Evolutionary conservation across 2,113 vertebrate genomes (phyloP).

Genomic region (Alosa alosa): DNA sequence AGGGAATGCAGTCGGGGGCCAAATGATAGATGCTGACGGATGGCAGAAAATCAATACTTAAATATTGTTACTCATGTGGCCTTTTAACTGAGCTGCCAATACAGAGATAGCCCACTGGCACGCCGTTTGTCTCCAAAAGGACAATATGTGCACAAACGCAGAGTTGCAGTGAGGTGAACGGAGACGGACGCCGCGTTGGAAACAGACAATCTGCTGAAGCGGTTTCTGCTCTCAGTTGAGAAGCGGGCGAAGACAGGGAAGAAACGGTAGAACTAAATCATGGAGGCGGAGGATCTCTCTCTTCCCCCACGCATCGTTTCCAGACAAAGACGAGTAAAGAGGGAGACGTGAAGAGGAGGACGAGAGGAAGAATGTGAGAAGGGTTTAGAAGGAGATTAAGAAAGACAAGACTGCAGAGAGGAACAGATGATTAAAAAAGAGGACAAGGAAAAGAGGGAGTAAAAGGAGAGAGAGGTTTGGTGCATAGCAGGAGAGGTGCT

Average conservation of each 20-base stretch:
- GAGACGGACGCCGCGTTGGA: neutral
- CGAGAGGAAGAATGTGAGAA: neutral
- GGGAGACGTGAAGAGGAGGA: neutral
- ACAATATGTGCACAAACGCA: neutral
- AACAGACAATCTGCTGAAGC: neutral
- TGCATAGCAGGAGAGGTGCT: neutral
- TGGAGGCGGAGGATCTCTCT: neutral
- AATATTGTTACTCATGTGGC: neutral
- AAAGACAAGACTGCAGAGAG: neutral
- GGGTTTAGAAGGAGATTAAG: neutral
- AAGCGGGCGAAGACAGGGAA: neutral
- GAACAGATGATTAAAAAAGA: neutral
- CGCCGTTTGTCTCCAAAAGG: neutral
- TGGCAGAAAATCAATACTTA: neutral
- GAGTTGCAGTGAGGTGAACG: neutral
- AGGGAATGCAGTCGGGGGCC: neutral
- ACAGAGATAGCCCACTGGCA: neutral
- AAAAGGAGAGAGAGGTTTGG: neutral
- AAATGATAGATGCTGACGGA: neutral
- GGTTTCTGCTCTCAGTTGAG: neutral
- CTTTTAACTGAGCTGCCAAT: neutral
- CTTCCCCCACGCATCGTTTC: neutral
- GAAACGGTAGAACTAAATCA: neutral
- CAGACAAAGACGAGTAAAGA: neutral
- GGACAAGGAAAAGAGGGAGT: neutral